A percentile compares a stretch with the other conserved stretches of the same genome.
Evolutionary conservation across 2,797 vertebrate species (phyloP).

Genomic region (Coregonus suidteri): DNA sequence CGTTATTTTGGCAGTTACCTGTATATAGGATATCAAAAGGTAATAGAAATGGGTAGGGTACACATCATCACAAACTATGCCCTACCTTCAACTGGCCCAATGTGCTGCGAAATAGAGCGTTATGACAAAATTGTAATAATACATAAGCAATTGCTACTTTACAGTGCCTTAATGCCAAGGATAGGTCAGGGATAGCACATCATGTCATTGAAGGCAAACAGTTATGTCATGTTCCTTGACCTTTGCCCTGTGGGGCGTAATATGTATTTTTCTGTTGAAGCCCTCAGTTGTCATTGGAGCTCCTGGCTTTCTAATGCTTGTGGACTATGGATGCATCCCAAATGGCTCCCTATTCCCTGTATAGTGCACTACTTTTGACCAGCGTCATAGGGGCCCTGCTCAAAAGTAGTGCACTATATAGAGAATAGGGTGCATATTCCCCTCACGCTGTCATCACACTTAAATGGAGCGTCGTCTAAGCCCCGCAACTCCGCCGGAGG

Average conservation of each 20-base stretch:
- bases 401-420: background rate
- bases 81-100: background rate
- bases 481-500: slow-evolving; percentile 68
- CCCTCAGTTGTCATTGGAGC: background rate
- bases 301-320: background rate
- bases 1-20: background rate
- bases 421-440: slow-evolving; percentile 47
- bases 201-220: background rate
- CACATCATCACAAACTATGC: background rate
- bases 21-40: background rate
- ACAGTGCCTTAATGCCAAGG: background rate
- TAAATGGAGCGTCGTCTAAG: slow-evolving; percentile 70
- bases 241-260: background rate
- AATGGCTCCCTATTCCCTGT: background rate
- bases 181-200: background rate
- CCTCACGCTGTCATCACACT: slow-evolving; percentile 74
- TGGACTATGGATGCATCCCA: background rate
- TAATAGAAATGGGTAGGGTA: background rate
- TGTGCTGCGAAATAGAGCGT: background rate
- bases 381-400: background rate
- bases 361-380: background rate
- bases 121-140: background rate
- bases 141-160: background rate
- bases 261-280: background rate
- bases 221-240: background rate